phyloP scores from a whole-genome alignment of 2,888 invertebrate species.

The Lepidocyrtoides sp. region DNA sequence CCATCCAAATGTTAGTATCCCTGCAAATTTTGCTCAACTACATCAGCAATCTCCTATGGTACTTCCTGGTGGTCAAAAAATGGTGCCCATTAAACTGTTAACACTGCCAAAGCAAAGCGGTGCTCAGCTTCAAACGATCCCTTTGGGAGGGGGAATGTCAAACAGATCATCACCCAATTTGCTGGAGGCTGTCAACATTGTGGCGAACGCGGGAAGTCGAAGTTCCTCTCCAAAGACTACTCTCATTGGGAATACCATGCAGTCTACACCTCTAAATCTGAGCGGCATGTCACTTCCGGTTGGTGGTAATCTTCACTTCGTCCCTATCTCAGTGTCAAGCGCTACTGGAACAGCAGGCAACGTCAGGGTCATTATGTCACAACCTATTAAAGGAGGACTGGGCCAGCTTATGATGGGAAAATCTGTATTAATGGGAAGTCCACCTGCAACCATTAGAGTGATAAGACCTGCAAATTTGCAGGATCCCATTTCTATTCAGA shows the following conservation, averaged over 20 bases:
- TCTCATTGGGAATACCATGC: conserved; percentile 76
- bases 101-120: conserved; percentile 86
- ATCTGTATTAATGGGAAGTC: conserved; percentile 84
- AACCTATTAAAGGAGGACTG: conserved; percentile 80
- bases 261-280: conserved; percentile 78
- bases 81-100: conserved; percentile 86
- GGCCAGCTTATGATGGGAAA: conserved; percentile 85
- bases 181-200: conserved; percentile 83
- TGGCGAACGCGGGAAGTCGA: conserved; percentile 79
- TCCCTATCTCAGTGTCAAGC: conserved; percentile 83
- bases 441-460: conserved; percentile 82
- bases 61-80: conserved; percentile 85
- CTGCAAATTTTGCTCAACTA: conserved; percentile 81
- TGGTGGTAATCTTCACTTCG: conserved; percentile 80
- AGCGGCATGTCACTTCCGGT: conserved; percentile 79
- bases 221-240: conserved; percentile 81
- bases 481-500: conserved; percentile 54
- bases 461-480: conserved; percentile 78
- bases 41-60: conserved; percentile 78
- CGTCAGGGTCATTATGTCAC: conserved; percentile 86
- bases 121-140: conserved; percentile 74
- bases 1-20: conserved; percentile 82
- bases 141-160: conserved; percentile 53
- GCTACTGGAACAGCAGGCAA: conserved; percentile 82
- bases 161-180: conserved; percentile 84